These are phyloP conservation scores for Cotesia chilonis DNA, from an alignment of 1,140 invertebrate genomes.

Conservation along the genomic window DNA sequence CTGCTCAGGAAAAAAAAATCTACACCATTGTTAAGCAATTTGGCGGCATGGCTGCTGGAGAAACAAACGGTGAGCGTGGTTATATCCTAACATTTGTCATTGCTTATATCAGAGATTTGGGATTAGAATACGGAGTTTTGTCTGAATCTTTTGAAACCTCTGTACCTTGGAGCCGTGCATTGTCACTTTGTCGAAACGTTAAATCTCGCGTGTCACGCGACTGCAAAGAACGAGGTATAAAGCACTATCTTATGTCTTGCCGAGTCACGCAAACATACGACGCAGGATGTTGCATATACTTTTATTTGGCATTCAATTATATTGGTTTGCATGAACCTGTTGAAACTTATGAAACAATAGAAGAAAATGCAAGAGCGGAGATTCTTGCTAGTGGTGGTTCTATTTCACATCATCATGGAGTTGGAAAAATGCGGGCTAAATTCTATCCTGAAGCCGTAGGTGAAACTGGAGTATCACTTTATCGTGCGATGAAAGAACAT, in stretches of 20 bases:
- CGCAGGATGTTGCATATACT: slow-evolving; percentile 96
- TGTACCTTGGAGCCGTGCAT: slow-evolving; percentile 92
- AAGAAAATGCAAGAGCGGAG: slow-evolving; percentile 87
- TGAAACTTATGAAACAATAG: slow-evolving; percentile 83
- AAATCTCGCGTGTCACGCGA: slow-evolving; percentile 83
- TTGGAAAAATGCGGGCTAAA: slow-evolving; percentile 89
- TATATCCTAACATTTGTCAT: slow-evolving; percentile 99
- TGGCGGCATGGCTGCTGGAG: slow-evolving; percentile 87
- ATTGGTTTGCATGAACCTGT: slow-evolving; percentile 76
- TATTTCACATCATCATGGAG: slow-evolving; percentile 95
- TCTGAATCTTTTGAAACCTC: slow-evolving; percentile 99
- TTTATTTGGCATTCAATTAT: slow-evolving; percentile 96
- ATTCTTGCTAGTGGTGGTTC: slow-evolving; percentile 91
- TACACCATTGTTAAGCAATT: slow-evolving; percentile 80
- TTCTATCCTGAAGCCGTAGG: slow-evolving; percentile 86
- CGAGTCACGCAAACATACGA: slow-evolving; percentile 97
- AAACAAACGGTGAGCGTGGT: slow-evolving; percentile 92
- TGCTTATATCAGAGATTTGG: slow-evolving; percentile 95
- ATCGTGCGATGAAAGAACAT: slow-evolving; percentile 83
- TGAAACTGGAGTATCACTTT: slow-evolving; percentile 75
- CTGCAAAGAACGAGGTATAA: slow-evolving; percentile 73
- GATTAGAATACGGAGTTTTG: slow-evolving; percentile 86
- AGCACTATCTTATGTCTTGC: slow-evolving; percentile 76
- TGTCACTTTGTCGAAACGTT: slow-evolving; percentile 87
- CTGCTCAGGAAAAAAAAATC: slow-evolving; percentile 80